A percentile compares a stretch with the other conserved stretches of the same genome.
These are phyloP conservation scores for Channa argus DNA, from an alignment of 2,113 vertebrate species.

Conservation along the genomic window DNA sequence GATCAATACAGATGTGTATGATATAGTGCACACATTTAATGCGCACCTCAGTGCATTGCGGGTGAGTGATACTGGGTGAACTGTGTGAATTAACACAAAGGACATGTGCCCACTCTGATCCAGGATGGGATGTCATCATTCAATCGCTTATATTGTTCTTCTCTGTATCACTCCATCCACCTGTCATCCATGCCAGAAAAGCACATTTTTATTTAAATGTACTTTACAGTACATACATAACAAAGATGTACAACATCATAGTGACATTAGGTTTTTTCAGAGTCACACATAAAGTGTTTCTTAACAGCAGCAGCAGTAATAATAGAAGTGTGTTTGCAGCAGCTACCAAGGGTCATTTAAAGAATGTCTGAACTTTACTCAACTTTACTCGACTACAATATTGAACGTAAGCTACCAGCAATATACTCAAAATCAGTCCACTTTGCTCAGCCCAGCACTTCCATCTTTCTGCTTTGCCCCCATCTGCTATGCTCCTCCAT, in stretches of 20 bases:
- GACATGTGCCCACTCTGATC: neutral
- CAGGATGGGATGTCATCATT: constrained; percentile 20
- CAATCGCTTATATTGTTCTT: neutral
- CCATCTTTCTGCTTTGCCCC: no score
- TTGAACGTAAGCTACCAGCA: no score
- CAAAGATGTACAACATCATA: neutral
- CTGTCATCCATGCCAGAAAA: constrained; percentile 2
- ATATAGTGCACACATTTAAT: constrained; percentile 23
- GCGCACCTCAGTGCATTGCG: constrained; percentile 27
- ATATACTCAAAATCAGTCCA: no score
- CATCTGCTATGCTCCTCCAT: no score
- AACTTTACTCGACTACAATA: no score
- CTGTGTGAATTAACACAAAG: neutral
- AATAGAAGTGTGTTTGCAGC: neutral
- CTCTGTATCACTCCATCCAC: neutral
- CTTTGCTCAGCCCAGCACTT: no score
- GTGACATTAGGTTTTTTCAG: neutral
- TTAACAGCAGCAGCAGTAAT: no score
- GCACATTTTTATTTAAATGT: neutral
- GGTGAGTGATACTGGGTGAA: constrained; percentile 30
- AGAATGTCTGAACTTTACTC: no score
- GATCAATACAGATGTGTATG: constrained; percentile 74
- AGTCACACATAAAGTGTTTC: no score
- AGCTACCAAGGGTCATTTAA: neutral
- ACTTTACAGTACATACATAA: neutral